Conservation (phyloP, 2,888 invertebrate genomes). For the Drosophila ochracea region DNA sequence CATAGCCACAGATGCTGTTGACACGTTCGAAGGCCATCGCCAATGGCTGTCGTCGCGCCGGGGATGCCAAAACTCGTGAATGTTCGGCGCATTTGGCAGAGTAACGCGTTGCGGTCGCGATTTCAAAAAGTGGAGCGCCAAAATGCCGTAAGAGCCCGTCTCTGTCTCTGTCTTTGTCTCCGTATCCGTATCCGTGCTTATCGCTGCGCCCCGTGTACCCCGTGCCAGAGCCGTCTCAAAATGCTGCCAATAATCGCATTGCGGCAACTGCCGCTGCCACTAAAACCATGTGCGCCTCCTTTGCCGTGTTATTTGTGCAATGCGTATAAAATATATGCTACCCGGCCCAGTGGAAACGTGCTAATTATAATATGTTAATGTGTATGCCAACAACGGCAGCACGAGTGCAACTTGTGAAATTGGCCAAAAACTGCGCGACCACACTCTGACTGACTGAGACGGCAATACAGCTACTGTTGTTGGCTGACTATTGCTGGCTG, state of each 20-base stretch:
- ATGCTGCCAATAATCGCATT: slow-evolving; percentile 60
- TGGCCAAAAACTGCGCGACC: slow-evolving; percentile 65
- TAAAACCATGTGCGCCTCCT: slow-evolving; percentile 3
- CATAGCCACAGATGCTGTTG: slow-evolving; percentile 75
- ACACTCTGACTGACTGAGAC: slow-evolving; percentile 31
- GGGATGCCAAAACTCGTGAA: slow-evolving; percentile 47
- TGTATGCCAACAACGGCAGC: slow-evolving; percentile 25
- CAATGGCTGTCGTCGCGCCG: slow-evolving; percentile 49
- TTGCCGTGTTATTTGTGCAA: slow-evolving; percentile 52
- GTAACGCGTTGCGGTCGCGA: slow-evolving; percentile 60
- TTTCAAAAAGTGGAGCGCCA: slow-evolving; percentile 60
- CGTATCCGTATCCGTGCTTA: slow-evolving; percentile 3
- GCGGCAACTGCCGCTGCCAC: slow-evolving; percentile 41
- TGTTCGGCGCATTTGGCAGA: slow-evolving; percentile 62
- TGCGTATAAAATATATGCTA: slow-evolving; percentile 63
- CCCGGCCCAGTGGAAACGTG: slow-evolving; percentile 59
- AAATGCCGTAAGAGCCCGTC: slow-evolving; percentile 47
- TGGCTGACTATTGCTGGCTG: neutral
- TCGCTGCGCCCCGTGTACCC: slow-evolving; percentile 2
- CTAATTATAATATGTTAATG: slow-evolving; percentile 74
- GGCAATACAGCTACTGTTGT: neutral
- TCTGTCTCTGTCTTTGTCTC: slow-evolving; percentile 4
- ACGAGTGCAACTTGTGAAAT: slow-evolving; percentile 66
- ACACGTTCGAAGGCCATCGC: slow-evolving; percentile 76
- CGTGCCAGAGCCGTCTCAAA: slow-evolving; percentile 33